Evolutionary conservation across 1,140 invertebrate species (phyloP).

Genomic region (Asobara japonica): DNA sequence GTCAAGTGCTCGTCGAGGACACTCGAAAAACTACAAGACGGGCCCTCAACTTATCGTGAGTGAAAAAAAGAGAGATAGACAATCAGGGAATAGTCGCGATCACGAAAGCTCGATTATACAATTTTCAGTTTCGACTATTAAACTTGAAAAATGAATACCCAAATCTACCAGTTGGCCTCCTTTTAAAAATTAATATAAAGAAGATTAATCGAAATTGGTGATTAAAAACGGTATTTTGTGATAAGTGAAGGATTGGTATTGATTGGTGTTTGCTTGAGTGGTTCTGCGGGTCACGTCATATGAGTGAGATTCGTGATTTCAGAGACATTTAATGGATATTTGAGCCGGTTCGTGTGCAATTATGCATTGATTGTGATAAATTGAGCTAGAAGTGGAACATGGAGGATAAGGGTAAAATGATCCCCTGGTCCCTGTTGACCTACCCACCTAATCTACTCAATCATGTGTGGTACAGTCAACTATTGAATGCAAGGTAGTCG

Average conservation of each 20-base stretch:
- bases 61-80: neutral
- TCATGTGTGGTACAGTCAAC: slow-evolving; percentile 63
- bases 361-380: slow-evolving; percentile 1
- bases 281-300: too few relatives aligned
- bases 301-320: neutral
- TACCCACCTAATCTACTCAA: slow-evolving; percentile 60
- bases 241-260: too few relatives aligned
- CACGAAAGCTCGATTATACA: neutral
- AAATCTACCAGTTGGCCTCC: too few relatives aligned
- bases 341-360: neutral
- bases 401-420: slow-evolving; percentile 63
- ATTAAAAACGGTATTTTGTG: too few relatives aligned
- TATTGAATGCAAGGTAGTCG: slow-evolving; percentile 61
- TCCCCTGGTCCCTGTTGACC: slow-evolving; percentile 59
- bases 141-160: too few relatives aligned
- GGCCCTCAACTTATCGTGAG: slow-evolving; percentile 38
- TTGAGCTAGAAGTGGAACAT: slow-evolving; percentile 44
- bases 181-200: too few relatives aligned
- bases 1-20: slow-evolving; percentile 66
- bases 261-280: too few relatives aligned
- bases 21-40: slow-evolving; percentile 59
- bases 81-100: neutral
- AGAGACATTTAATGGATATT: neutral
- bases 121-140: too few relatives aligned
- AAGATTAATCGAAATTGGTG: neutral